phyloP scores from a whole-genome alignment of 2,888 invertebrate genomes.

The Torymus auratus region DNA sequence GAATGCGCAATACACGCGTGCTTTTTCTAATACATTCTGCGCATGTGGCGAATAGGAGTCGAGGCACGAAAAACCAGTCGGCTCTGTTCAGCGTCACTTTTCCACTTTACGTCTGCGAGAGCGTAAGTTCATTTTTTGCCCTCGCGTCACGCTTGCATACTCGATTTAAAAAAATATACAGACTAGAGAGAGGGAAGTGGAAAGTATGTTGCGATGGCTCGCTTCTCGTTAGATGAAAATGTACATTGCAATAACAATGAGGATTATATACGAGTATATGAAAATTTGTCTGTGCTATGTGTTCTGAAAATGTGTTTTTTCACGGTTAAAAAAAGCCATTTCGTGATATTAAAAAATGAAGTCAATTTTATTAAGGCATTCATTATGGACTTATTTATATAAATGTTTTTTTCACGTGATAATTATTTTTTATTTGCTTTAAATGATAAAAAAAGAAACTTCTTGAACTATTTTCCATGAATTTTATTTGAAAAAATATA shows the following conservation, averaged over 20 bases:
- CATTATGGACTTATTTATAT: no score
- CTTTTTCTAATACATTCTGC: conserved; percentile 26
- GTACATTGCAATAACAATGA: neutral
- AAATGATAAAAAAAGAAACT: no score
- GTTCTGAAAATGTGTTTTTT: no score
- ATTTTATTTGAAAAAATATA: no score
- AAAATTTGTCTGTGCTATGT: no score
- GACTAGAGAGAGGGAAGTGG: conserved; percentile 17
- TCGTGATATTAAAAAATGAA: neutral
- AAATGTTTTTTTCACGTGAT: no score
- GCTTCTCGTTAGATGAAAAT: conserved; percentile 33
- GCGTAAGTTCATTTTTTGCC: conserved; percentile 28
- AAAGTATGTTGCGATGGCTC: conserved; percentile 26
- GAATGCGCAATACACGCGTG: neutral
- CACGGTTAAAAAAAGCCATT: neutral
- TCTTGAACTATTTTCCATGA: no score
- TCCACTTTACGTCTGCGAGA: conserved; percentile 23
- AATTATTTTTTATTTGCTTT: no score
- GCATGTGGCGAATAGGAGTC: neutral
- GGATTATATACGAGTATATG: conserved; percentile 6
- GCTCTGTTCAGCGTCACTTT: conserved; percentile 25
- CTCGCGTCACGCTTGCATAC: neutral
- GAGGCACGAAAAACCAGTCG: conserved; percentile 27
- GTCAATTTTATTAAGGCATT: no score
- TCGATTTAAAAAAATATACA: no score